A percentile compares a stretch with the other conserved stretches of the same genome.
Conservation (phyloP, 2,113 vertebrate species). For the Carassius carassius region DNA sequence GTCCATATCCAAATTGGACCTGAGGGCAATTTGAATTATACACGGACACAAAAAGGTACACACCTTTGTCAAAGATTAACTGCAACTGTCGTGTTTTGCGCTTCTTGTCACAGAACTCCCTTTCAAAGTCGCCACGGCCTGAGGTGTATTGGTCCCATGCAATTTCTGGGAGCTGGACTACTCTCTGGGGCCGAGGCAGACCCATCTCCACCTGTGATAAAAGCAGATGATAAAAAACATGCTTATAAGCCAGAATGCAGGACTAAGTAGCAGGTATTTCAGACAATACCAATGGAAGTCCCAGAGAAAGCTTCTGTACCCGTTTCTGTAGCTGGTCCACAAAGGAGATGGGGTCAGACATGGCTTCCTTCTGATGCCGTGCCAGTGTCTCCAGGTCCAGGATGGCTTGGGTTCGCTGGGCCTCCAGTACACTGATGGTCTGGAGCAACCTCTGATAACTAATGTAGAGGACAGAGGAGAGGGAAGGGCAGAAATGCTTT, state of each 20-base stretch:
- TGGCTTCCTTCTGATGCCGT: conserved; percentile 88
- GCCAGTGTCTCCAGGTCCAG: conserved; percentile 93
- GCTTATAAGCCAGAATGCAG: not conserved
- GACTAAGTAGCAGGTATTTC: not conserved
- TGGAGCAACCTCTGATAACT: conserved; percentile 99
- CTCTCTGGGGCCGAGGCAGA: conserved; percentile 92
- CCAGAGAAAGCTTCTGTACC: conserved; percentile 72
- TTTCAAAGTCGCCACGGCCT: conserved; percentile 92
- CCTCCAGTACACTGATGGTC: conserved; percentile 96
- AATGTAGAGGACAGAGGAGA: conserved; percentile 70
- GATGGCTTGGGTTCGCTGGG: conserved; percentile 95
- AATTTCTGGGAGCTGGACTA: conserved; percentile 94
- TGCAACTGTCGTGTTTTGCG: conserved; percentile 91
- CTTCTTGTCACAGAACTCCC: conserved; percentile 93
- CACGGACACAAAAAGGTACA: not conserved
- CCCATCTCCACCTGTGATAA: conserved; percentile 84
- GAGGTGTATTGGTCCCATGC: conserved; percentile 98
- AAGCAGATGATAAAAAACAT: not conserved
- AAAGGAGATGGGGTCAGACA: conserved; percentile 90
- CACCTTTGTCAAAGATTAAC: conserved; percentile 91
- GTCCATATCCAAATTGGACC: too few relatives aligned
- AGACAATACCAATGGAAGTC: not conserved
- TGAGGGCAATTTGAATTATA: not conserved
- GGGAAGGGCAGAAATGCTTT: conserved; percentile 73
- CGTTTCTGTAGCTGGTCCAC: conserved; percentile 97